Conservation (phyloP, 2,797 vertebrate genomes). For the Poeciliopsis paucimaculata region DNA sequence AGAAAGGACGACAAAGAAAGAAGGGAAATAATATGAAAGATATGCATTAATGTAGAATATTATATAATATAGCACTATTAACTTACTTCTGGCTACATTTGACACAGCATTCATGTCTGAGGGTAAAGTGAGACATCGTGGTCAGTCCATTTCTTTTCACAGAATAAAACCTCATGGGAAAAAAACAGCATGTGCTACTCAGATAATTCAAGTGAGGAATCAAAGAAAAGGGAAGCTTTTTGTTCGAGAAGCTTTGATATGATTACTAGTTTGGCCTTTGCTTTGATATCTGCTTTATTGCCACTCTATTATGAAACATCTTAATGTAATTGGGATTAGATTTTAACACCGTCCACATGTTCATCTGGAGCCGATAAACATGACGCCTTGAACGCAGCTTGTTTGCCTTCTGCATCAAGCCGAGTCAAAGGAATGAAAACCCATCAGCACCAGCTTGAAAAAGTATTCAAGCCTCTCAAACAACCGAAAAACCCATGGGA, state of each 20-base stretch:
- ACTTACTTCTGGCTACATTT: constrained; percentile 16
- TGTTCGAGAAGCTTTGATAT: constrained; percentile 8
- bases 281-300: constrained; percentile 26
- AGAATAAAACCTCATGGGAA: not conserved
- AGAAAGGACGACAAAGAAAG: constrained; percentile 18
- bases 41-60: constrained; percentile 14
- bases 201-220: constrained; percentile 26
- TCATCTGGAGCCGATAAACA: not conserved
- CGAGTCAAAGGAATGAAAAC: not conserved
- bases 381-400: not conserved
- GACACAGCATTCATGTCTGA: constrained; percentile 17
- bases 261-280: constrained; percentile 8
- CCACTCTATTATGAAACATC: not conserved
- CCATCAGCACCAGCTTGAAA: not conserved
- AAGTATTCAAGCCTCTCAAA: not conserved
- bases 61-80: constrained; percentile 29
- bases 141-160: constrained; percentile 20
- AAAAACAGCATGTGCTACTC: constrained; percentile 26
- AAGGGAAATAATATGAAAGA: constrained; percentile 28
- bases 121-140: constrained; percentile 20
- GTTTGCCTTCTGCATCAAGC: not conserved
- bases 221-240: not conserved
- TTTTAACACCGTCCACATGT: constrained; percentile 19
- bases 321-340: not conserved
- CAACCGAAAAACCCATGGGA: not conserved